These are phyloP conservation scores for Heloderma charlesbogerti DNA, from an alignment of 2,113 vertebrate species.

Conservation along the genomic window DNA sequence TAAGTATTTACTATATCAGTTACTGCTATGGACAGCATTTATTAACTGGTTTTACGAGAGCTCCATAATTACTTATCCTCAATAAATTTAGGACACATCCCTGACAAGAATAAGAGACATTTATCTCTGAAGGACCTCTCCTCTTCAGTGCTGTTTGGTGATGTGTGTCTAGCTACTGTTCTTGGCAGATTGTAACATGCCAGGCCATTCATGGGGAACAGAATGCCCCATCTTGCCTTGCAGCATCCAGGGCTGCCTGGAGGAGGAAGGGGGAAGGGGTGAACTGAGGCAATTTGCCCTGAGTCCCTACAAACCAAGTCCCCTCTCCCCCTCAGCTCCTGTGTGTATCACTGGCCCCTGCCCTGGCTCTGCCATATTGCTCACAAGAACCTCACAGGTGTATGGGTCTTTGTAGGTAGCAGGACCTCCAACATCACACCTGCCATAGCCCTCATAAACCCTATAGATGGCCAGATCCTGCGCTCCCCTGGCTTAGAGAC, in stretches of 20 bases:
- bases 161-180: not conserved
- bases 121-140: not conserved
- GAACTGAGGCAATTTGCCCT: too few relatives aligned
- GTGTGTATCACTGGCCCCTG: too few relatives aligned
- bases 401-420: not conserved
- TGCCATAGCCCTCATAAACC: not conserved
- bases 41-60: not conserved
- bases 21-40: not conserved
- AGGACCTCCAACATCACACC: not conserved
- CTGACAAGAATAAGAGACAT: not conserved
- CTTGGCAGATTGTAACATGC: not conserved
- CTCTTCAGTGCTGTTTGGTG: not conserved
- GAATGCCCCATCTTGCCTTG: not conserved
- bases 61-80: not conserved
- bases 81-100: conserved; percentile 7
- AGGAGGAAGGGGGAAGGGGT: too few relatives aligned
- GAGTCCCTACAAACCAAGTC: too few relatives aligned
- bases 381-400: not conserved
- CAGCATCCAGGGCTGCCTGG: not conserved
- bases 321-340: too few relatives aligned
- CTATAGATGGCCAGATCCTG: not conserved
- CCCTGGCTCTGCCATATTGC: not conserved
- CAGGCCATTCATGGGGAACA: not conserved
- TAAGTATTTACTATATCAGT: not conserved
- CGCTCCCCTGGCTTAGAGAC: not conserved